These are phyloP conservation scores for Telenomus remus DNA, from an alignment of 1,140 invertebrate genomes.

Conservation along the genomic window DNA sequence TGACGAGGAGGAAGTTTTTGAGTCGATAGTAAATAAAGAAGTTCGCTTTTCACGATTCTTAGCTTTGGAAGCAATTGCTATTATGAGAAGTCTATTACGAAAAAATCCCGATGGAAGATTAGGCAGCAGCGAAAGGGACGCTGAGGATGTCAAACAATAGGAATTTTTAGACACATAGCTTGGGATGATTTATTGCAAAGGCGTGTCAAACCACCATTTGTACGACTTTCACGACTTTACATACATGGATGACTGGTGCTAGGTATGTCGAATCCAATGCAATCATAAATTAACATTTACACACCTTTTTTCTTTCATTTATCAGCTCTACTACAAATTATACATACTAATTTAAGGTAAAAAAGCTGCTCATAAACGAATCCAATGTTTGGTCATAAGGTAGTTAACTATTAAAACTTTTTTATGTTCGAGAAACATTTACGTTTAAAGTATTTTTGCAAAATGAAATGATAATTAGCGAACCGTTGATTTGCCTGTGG, in stretches of 20 bases:
- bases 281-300: constrained; percentile 17
- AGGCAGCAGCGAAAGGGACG: constrained; percentile 98
- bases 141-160: constrained; percentile 99
- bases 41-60: constrained; percentile 98
- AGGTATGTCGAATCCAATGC: constrained; percentile 61
- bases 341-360: too few species aligned
- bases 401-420: too few species aligned
- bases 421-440: too few species aligned
- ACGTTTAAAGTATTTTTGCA: neutral
- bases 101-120: constrained; percentile 98
- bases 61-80: constrained; percentile 97
- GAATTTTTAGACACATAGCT: constrained; percentile 95
- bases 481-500: neutral
- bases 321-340: neutral
- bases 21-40: constrained; percentile 99
- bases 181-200: constrained; percentile 97
- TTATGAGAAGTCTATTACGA: constrained; percentile 97
- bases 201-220: constrained; percentile 97
- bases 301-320: constrained; percentile 29
- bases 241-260: constrained; percentile 98
- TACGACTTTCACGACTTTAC: constrained; percentile 99
- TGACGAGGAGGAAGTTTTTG: constrained; percentile 99
- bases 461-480: neutral
- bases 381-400: too few species aligned
- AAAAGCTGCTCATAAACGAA: too few species aligned